Evolutionary conservation across 2,888 invertebrate genomes (phyloP), one percentile per base, ranked within the genome.

Genomic region (Epiblema foenella): DNA sequence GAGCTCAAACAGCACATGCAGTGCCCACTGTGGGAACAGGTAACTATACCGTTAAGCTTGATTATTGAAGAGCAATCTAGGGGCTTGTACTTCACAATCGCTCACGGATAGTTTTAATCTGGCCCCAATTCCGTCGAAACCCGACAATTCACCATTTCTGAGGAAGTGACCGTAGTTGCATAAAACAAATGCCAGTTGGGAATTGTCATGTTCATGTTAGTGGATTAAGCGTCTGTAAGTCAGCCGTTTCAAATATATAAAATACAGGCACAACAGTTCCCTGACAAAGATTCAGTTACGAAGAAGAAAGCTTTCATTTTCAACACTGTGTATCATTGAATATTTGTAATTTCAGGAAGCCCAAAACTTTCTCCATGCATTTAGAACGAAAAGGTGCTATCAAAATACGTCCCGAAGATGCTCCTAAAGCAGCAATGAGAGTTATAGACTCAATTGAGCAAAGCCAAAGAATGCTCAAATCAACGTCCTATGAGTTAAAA

Each of bases 311-410:
- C n/a, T n/a, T n/a, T 24, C 24, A 24, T 24, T 3, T 24, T 24
- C 24, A 24, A 3, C 24, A 24, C 24, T 12, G 12, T 12, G 2
- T 18, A 52, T 18, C 11, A 15, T n/a, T 54, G 11, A 7, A 33
- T 58, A 0, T 18, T 46, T 24, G 4, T 64, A 9, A 18, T 70
- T 70, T 18, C 65, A 70, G 70, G 52, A 70, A 70, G 46, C 70
- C 59, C 20, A 70, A 66, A 65, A 70, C 63, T 8, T 70, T 70
- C 65, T 77, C 87, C 15, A 85, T 86, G 77, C 86, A 90, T 76
- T 88, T 93, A 86, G 90, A 93, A 83, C 89, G 91, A 79, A 91
- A 92, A 86, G 89, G 89, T 88, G 91, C 93, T 85, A 92, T 93
- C 51, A 91, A 85, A 76, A 83, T 93, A 83, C 90, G 91, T 83